These are phyloP conservation scores for Balanococcus diminutus DNA, from an alignment of 2,888 invertebrate species.

Conservation along the genomic window DNA sequence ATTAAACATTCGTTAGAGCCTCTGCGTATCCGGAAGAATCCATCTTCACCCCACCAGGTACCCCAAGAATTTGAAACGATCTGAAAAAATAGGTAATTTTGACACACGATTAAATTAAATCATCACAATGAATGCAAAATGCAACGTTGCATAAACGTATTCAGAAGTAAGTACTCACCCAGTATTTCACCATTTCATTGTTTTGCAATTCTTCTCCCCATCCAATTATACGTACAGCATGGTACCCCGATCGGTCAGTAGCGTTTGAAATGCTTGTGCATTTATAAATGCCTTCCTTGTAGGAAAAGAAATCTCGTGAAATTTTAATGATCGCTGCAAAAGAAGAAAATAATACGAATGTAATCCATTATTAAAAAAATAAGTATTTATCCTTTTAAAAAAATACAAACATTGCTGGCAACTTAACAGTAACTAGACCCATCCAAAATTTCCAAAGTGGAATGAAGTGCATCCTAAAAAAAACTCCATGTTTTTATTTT, in stretches of 20 bases:
- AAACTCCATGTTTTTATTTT: too few relatives aligned
- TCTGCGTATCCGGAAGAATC: constrained; percentile 84
- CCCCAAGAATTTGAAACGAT: constrained; percentile 96
- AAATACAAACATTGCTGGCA: too few relatives aligned
- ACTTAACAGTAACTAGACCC: too few relatives aligned
- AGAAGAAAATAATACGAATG: not conserved
- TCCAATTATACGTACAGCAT: constrained; percentile 89
- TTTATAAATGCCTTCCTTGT: constrained; percentile 82
- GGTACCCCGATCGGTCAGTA: constrained; percentile 67
- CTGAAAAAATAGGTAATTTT: constrained; percentile 65
- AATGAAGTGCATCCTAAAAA: too few relatives aligned
- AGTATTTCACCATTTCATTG: constrained; percentile 55
- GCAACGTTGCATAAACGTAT: too few relatives aligned
- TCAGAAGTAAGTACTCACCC: constrained; percentile 49
- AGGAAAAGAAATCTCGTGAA: constrained; percentile 90
- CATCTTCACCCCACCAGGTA: constrained; percentile 85
- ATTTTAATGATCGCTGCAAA: constrained; percentile 83
- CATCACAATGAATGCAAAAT: not conserved
- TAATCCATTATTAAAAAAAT: not conserved
- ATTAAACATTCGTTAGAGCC: constrained; percentile 88
- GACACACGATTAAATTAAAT: not conserved
- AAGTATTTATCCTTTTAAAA: not conserved
- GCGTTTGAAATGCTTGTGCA: constrained; percentile 63
- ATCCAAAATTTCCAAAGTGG: too few relatives aligned
- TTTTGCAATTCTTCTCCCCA: constrained; percentile 78